These are phyloP conservation scores for Rachycentron canadum DNA, from an alignment of 2,797 vertebrate genomes.

Conservation along the genomic window DNA sequence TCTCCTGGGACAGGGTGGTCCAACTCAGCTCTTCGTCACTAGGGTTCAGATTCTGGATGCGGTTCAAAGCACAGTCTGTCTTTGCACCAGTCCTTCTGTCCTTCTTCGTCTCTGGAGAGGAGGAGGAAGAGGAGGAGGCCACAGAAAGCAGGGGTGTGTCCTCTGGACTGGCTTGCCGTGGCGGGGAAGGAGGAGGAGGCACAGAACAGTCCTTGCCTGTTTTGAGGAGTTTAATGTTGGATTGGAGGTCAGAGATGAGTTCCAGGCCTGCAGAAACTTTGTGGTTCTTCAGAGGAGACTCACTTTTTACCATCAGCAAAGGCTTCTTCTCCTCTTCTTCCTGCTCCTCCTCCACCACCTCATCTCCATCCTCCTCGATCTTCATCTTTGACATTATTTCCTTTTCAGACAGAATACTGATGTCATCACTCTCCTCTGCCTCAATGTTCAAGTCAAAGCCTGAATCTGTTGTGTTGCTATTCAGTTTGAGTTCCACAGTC, in stretches of 20 bases:
- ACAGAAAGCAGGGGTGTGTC: slow-evolving; percentile 88
- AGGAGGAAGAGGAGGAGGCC: slow-evolving; percentile 87
- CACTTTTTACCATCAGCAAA: slow-evolving; percentile 67
- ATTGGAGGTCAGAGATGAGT: slow-evolving; percentile 73
- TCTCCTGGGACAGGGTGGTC: slow-evolving; percentile 97
- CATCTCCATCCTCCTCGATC: slow-evolving; percentile 74
- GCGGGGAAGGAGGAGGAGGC: slow-evolving; percentile 80
- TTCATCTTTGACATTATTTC: slow-evolving; percentile 76
- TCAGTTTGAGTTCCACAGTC: slow-evolving; percentile 52
- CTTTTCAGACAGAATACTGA: slow-evolving; percentile 86
- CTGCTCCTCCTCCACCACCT: slow-evolving; percentile 53
- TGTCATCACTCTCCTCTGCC: slow-evolving; percentile 84
- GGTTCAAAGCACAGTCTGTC: slow-evolving; percentile 95
- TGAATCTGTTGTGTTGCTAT: slow-evolving; percentile 54
- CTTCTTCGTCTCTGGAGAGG: slow-evolving; percentile 97
- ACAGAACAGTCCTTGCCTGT: slow-evolving; percentile 65
- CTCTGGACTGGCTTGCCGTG: slow-evolving; percentile 85
- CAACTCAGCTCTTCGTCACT: slow-evolving; percentile 98
- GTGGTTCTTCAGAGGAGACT: slow-evolving; percentile 52
- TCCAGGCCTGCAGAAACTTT: slow-evolving; percentile 59
- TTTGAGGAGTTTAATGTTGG: slow-evolving; percentile 72
- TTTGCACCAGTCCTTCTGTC: slow-evolving; percentile 95
- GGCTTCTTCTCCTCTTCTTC: slow-evolving; percentile 77
- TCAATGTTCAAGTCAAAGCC: slow-evolving; percentile 83
- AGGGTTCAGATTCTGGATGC: slow-evolving; percentile 96